Evolutionary conservation across 2,113 vertebrate genomes (phyloP).

Genomic region (Ochotona curzoniae): DNA sequence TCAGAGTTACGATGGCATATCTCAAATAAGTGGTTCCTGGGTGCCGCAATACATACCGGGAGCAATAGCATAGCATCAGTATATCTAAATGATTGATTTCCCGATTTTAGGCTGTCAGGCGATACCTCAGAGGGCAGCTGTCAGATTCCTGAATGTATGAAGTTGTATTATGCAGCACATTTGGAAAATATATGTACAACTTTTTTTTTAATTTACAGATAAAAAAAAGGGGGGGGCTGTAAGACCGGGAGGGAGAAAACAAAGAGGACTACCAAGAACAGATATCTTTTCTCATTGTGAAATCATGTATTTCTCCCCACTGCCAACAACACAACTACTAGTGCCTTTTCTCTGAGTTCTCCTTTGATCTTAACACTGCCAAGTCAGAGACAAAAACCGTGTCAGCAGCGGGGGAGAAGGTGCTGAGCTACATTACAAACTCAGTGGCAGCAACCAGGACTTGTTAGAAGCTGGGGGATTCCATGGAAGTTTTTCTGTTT

Average conservation of each 20-base stretch:
- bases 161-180: conserved; percentile 86
- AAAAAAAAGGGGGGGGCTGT: conserved; percentile 83
- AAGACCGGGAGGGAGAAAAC: conserved; percentile 81
- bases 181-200: conserved; percentile 72
- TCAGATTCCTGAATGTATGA: conserved; percentile 86
- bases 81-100: conserved; percentile 87
- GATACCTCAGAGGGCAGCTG: conserved; percentile 87
- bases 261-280: conserved; percentile 76
- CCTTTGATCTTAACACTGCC: conserved; percentile 69
- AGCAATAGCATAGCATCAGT: conserved; percentile 74
- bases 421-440: conserved; percentile 63
- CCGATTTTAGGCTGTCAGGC: conserved; percentile 86
- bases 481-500: conserved; percentile 37
- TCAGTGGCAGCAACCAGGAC: conserved; percentile 38
- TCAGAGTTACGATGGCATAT: conserved; percentile 87
- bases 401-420: conserved; percentile 52
- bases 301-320: conserved; percentile 74
- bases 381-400: conserved; percentile 79
- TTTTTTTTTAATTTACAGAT: conserved; percentile 86
- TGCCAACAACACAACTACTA: conserved; percentile 71
- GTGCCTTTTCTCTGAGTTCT: conserved; percentile 65
- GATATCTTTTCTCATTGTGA: conserved; percentile 79
- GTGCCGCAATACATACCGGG: conserved; percentile 83
- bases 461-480: conserved; percentile 62
- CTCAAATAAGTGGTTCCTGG: conserved; percentile 87